A percentile compares a stretch with the other conserved stretches of the same genome.
These are phyloP conservation scores for Brachyrhaphis roseni DNA, from an alignment of 2,797 vertebrate species.

Conservation along the genomic window DNA sequence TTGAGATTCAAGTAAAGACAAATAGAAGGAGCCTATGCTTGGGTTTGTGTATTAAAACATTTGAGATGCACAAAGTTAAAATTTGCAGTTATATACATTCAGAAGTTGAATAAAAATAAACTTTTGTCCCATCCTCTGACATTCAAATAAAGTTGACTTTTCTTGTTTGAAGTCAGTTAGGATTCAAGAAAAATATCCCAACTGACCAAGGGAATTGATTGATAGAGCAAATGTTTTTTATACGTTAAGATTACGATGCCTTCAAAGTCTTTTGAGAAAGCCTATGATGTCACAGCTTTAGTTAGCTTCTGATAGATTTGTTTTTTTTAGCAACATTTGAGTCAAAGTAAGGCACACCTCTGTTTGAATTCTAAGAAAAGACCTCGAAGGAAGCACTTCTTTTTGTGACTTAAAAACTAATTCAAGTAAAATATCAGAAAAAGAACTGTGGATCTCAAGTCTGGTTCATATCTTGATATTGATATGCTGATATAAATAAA, in stretches of 20 bases:
- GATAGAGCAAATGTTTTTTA: not conserved
- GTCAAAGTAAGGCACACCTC: not conserved
- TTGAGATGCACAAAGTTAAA: not conserved
- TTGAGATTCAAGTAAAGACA: slow-evolving; percentile 53
- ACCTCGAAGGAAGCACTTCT: not conserved
- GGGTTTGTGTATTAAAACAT: not conserved
- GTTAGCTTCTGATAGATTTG: not conserved
- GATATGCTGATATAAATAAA: not conserved
- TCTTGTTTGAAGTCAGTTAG: not conserved
- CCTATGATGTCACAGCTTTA: not conserved
- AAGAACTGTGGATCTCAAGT: not conserved
- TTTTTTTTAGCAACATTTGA: not conserved
- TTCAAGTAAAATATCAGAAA: not conserved
- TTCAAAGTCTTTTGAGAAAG: not conserved
- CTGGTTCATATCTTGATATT: not conserved
- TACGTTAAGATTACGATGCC: not conserved
- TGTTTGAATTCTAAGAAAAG: not conserved
- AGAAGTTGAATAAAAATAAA: not conserved
- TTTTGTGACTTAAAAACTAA: not conserved
- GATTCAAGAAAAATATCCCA: not conserved
- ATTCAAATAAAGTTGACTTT: not conserved
- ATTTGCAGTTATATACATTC: not conserved
- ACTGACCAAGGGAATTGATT: not conserved
- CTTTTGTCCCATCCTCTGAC: not conserved
- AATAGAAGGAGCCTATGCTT: slow-evolving; percentile 10